phyloP scores from a whole-genome alignment of 92 coral and sea anemone species.

The Palythoa caribaeorum region DNA sequence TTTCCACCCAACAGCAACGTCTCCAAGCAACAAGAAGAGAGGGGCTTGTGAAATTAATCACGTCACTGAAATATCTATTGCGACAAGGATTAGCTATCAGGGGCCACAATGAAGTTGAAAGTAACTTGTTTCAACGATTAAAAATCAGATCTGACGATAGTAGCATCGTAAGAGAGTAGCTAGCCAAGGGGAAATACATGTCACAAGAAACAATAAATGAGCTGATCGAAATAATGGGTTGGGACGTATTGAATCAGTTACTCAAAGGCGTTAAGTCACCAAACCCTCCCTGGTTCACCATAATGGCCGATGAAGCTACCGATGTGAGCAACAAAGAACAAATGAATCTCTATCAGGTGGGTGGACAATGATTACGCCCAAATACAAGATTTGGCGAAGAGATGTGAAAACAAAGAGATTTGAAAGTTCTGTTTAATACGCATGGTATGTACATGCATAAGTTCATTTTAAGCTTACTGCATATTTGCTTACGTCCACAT shows the following conservation, averaged over 20 bases:
- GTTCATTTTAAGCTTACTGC: neutral
- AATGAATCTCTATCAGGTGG: neutral
- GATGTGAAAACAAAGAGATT: neutral
- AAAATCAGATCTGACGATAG: constrained; percentile 28
- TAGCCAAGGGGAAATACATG: constrained; percentile 16
- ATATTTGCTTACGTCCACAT: neutral
- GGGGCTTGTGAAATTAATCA: constrained; percentile 69
- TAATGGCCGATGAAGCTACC: constrained; percentile 55
- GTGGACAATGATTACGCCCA: constrained; percentile 40
- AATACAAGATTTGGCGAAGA: neutral
- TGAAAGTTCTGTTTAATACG: constrained; percentile 4
- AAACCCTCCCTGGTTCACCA: constrained; percentile 38
- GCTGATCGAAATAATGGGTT: too few relatives aligned
- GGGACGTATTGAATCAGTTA: constrained; percentile 10
- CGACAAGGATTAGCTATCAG: constrained; percentile 55
- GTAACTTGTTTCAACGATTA: constrained; percentile 26
- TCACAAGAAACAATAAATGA: too few relatives aligned
- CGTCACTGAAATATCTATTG: constrained; percentile 62
- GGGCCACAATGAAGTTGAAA: constrained; percentile 34
- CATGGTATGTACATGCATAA: neutral
- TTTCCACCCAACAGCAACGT: constrained; percentile 24
- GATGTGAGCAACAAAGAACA: neutral
- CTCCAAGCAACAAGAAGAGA: constrained; percentile 9
- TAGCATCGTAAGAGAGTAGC: constrained; percentile 6
- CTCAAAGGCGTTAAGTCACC: constrained; percentile 36